Evolutionary conservation across 1,140 invertebrate genomes (phyloP), one percentile per base, ranked within the genome.

Genomic region (Hypothenemus hampei): DNA sequence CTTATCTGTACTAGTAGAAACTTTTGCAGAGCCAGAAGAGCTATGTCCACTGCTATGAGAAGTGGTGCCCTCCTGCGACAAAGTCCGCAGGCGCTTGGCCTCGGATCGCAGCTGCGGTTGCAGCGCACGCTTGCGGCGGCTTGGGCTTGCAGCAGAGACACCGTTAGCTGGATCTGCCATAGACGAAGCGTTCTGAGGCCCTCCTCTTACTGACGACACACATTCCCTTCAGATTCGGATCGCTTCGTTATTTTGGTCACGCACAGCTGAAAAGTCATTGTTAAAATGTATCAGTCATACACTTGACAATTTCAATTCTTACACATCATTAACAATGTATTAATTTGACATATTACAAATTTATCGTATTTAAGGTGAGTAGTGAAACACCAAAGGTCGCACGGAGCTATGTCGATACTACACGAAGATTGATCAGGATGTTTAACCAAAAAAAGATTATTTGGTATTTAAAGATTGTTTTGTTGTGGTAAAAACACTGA

Each of bases 151-250:
- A 64, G 61, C 68, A 68, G 68, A 66, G 61, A 60, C 48, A 57
- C 53, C 49, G 63, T 70, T 70, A 72, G 65, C 69, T 70, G 69
- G 65, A 69, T 71, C 68, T 68, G 70, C 70, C 69, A 70, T 72
- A 71, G 70, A 71, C 69, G 68, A 69, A 70, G 63, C 59, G 67
- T 68, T 68, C 65, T 62, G 64, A 61, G 63, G 64, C 61, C 66
- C 62, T 63, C 65, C 64, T 65, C 65, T 66, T 68, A 67, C 59
- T 61, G 65, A 63, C 61, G 65, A 69, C 69, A 69, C 65, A 64
- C 69, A 71, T 71, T 71, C 64, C 69, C 69, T 66, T 64, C 33
- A 60, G 48, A 64, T 65, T 69, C 63, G 55, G 59, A 62, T 60
- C 48, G 58, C 59, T 63, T 56, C 31, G 46, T n/a, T n/a, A n/a